A percentile compares a stretch with the other conserved stretches of the same genome.
These are phyloP conservation scores for Nephotettix cincticeps DNA, from an alignment of 1,140 invertebrate genomes.

Conservation along the genomic window DNA sequence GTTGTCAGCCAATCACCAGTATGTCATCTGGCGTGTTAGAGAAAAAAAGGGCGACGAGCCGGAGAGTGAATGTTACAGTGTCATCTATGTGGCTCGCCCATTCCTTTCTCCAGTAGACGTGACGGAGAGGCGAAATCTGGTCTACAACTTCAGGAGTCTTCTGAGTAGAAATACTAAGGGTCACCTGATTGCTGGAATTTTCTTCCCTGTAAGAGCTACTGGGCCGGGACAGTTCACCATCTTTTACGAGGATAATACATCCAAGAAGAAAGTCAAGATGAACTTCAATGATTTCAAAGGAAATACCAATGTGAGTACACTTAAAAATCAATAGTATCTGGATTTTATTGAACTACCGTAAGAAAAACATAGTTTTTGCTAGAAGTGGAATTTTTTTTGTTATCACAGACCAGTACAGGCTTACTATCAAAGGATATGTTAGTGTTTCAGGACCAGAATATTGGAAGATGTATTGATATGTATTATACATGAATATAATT, in stretches of 20 bases:
- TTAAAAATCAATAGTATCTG: too few relatives aligned
- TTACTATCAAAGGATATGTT: too few relatives aligned
- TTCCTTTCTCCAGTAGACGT: slow-evolving; percentile 81
- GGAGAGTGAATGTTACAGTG: slow-evolving; percentile 52
- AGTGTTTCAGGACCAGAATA: too few relatives aligned
- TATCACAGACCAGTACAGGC: too few relatives aligned
- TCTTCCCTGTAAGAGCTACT: slow-evolving; percentile 67
- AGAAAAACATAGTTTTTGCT: too few relatives aligned
- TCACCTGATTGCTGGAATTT: slow-evolving; percentile 76
- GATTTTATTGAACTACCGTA: too few relatives aligned
- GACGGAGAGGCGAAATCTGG: slow-evolving; percentile 83
- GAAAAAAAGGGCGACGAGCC: slow-evolving; percentile 51
- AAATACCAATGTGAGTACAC: slow-evolving; percentile 60
- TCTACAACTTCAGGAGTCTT: slow-evolving; percentile 83
- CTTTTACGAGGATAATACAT: slow-evolving; percentile 69
- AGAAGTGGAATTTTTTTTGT: too few relatives aligned
- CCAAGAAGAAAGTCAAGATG: slow-evolving; percentile 66
- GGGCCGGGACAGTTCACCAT: slow-evolving; percentile 64
- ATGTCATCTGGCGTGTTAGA: slow-evolving; percentile 79
- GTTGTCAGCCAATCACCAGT: slow-evolving; percentile 58
- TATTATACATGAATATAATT: too few relatives aligned
- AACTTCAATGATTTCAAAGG: slow-evolving; percentile 65
- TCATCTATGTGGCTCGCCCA: slow-evolving; percentile 74
- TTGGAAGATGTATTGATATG: too few relatives aligned
- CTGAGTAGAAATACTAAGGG: slow-evolving; percentile 78